Evolutionary conservation across 2,888 invertebrate genomes (phyloP), one percentile per base, ranked within the genome.

Genomic region (Aethes cnicana): DNA sequence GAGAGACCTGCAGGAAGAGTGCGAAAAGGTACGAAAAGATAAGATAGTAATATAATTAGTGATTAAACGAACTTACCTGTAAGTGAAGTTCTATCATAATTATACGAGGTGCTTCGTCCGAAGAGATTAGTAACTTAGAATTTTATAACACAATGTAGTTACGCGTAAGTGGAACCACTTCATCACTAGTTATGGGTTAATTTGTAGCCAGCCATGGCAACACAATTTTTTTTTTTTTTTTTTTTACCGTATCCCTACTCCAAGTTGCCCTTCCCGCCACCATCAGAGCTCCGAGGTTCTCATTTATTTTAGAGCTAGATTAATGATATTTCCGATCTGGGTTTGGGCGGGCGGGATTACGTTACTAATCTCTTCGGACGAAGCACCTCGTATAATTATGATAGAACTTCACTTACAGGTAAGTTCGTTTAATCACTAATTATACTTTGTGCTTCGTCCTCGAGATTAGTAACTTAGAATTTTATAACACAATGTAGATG

Each of bases 1-100:
- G 20, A 62, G 65, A 1, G 48, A 61, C 2, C 30, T 55, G 1
- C 69, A 73, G 1, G 72, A 76, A 1, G 77, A 82, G 18, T 84
- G 81, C 57, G 73, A 79, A 0, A 77, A 82, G 0, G 52, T 52
- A 35, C 12, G 8, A 5, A 5, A 8, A n/a, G n/a, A n/a, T n/a
- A n/a, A n/a, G n/a, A n/a, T n/a, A n/a, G n/a, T n/a, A n/a, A n/a
- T n/a, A n/a, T n/a, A n/a, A n/a, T n/a, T n/a, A n/a, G n/a, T n/a
- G n/a, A n/a, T n/a, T n/a, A n/a, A n/a, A n/a, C n/a, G n/a, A n/a
- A n/a, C n/a, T n/a, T n/a, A n/a, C n/a, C n/a, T n/a, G n/a, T n/a
- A n/a, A n/a, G n/a, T n/a, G n/a, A n/a, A n/a, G n/a, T n/a, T n/a
- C n/a, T n/a, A n/a, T n/a, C n/a, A n/a, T n/a, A 21, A 21, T 6